These are phyloP conservation scores for Dugesia japonica DNA, from an alignment of 2,888 invertebrate genomes.

Conservation along the genomic window DNA sequence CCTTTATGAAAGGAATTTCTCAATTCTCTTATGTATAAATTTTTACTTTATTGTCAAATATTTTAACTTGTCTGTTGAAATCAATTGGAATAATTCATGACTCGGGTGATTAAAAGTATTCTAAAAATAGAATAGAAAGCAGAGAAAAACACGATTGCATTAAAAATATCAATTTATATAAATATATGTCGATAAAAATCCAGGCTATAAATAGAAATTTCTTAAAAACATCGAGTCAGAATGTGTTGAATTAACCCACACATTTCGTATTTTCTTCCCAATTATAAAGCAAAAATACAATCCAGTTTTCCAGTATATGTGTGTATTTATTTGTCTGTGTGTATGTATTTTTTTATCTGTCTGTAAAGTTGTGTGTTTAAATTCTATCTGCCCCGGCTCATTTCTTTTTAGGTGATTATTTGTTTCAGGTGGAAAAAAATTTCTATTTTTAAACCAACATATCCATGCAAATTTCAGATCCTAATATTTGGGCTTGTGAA, in stretches of 20 bases:
- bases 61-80: not conserved
- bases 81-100: conserved; percentile 15
- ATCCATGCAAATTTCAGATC: conserved; percentile 1
- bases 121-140: not conserved
- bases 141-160: not conserved
- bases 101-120: not conserved
- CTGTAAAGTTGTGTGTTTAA: not conserved
- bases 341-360: not conserved
- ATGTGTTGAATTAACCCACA: not conserved
- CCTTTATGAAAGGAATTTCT: too few species aligned
- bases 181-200: conserved; percentile 8
- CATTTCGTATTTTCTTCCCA: not conserved
- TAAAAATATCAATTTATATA: not conserved
- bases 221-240: not conserved
- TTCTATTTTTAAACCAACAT: not conserved
- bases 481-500: not conserved
- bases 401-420: conserved; percentile 2
- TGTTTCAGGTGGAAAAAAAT: conserved; percentile 12
- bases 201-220: not conserved
- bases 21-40: too few species aligned
- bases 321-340: not conserved
- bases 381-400: not conserved
- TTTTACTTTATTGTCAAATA: too few species aligned
- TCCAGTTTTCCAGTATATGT: not conserved
- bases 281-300: not conserved